Evolutionary conservation across 2,888 invertebrate species (phyloP).

Genomic region (Volucella inanis): DNA sequence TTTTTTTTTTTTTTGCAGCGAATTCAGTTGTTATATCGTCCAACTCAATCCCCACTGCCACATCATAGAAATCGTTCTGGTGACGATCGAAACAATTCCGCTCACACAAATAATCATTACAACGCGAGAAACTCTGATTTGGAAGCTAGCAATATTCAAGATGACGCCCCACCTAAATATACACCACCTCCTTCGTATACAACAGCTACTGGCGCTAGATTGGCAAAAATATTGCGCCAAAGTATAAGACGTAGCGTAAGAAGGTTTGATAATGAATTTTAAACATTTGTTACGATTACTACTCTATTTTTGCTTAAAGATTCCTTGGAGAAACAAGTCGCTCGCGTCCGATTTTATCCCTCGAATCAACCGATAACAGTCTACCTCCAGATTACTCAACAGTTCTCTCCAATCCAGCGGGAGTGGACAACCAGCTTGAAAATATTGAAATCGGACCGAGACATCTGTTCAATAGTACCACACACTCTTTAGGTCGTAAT

Average conservation of each 20-base stretch:
- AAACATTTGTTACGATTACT: background rate
- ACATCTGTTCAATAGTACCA: slow-evolving; percentile 75
- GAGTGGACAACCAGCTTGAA: slow-evolving; percentile 71
- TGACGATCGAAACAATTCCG: slow-evolving; percentile 70
- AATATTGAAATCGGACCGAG: slow-evolving; percentile 78
- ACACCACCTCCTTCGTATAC: slow-evolving; percentile 96
- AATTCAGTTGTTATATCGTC: slow-evolving; percentile 92
- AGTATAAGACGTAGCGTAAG: slow-evolving; percentile 91
- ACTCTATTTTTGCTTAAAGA: slow-evolving; percentile 45
- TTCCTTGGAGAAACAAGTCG: slow-evolving; percentile 76
- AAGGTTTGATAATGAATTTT: slow-evolving; percentile 81
- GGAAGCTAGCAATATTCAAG: slow-evolving; percentile 79
- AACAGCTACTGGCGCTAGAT: slow-evolving; percentile 93
- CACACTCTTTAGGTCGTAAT: slow-evolving; percentile 79
- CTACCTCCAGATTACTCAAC: slow-evolving; percentile 80
- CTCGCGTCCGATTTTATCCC: slow-evolving; percentile 68
- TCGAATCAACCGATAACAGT: slow-evolving; percentile 65
- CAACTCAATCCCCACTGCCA: slow-evolving; percentile 84
- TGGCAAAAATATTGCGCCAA: slow-evolving; percentile 89
- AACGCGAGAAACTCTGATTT: slow-evolving; percentile 65
- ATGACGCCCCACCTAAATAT: slow-evolving; percentile 95
- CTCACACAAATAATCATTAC: slow-evolving; percentile 66
- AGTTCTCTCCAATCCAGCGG: slow-evolving; percentile 76
- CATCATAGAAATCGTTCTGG: slow-evolving; percentile 77
- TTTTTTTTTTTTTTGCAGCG: slow-evolving; percentile 85